Evolutionary conservation across 2,888 invertebrate genomes (phyloP), one percentile per base, ranked within the genome.

Genomic region (Stegana nigrithorax): DNA sequence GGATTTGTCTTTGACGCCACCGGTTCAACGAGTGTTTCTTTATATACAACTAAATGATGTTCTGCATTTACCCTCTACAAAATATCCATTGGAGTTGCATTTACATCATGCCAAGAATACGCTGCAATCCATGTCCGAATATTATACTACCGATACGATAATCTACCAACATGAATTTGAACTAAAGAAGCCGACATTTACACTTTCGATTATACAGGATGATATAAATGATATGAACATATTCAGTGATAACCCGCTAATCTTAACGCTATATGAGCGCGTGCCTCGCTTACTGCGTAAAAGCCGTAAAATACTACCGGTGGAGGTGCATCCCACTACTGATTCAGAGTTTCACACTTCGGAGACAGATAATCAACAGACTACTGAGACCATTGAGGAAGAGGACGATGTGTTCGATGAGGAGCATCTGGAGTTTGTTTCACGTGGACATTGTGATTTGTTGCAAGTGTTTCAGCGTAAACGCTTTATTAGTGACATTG

Each of bases 201-300:
- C 80, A 1, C 29, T 82, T 53, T 75, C 73, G 5, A 69, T 82
- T 8, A 67, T 74, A 21, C 82, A 82, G 64, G 82, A 82, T n/a
- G 71, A 67, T 23, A 65, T 81, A 10, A 74, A 81, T 1, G 75
- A 81, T n/a, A 64, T 81, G 65, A 81, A 81, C 53, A 61, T 29
- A 0, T 72, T 81, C 25, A 73, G 79, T 53, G 80, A 82, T 39
- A 73, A 72, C 68, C 82, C 82, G 1, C 26, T 82, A 57, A 14
- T 78, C 6, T 53, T 82, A 1, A 72, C 79, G 0, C 56, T 82
- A 4, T 81, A 79, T 56, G 73, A 78, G 29, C 71, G 75, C 7
- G 72, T 73, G 10, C 69, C 71, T 4, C 64, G 70, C 0, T 74
- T 57, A 26, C 42, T 26, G 21, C 36, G 7, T 21, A 10, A 14